phyloP scores from a whole-genome alignment of 1,140 invertebrate genomes.

The Drosophila rhopaloa region DNA sequence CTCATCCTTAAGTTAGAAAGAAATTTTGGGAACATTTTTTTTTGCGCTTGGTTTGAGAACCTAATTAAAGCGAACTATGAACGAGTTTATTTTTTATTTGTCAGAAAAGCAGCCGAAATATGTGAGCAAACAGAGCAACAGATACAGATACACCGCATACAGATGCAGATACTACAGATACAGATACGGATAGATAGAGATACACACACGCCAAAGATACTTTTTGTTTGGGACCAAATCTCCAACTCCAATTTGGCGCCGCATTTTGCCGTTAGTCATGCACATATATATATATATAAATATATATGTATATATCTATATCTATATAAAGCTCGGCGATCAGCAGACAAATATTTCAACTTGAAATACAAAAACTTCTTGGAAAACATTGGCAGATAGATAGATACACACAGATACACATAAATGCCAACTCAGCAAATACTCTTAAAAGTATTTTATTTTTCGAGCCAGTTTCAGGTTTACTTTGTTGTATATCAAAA shows the following conservation, averaged over 20 bases:
- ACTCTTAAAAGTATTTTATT: slow-evolving; percentile 34
- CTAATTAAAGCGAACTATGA: slow-evolving; percentile 69
- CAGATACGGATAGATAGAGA: slow-evolving; percentile 26
- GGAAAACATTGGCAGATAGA: slow-evolving; percentile 49
- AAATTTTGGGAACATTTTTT: slow-evolving; percentile 11
- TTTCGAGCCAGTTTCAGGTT: slow-evolving; percentile 51
- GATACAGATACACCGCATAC: slow-evolving; percentile 21
- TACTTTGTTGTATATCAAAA: slow-evolving; percentile 30
- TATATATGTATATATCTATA: slow-evolving; percentile 7
- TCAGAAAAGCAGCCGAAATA: slow-evolving; percentile 60
- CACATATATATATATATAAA: slow-evolving; percentile 26
- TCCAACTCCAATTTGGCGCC: slow-evolving; percentile 35
- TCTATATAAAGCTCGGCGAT: slow-evolving; percentile 32
- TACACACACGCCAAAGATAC: slow-evolving; percentile 45
- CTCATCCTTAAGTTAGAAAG: slow-evolving; percentile 3
- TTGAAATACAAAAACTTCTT: slow-evolving; percentile 61
- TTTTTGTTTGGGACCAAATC: slow-evolving; percentile 38
- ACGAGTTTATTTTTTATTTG: slow-evolving; percentile 46
- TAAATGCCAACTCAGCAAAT: slow-evolving; percentile 61
- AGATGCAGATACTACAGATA: slow-evolving; percentile 19
- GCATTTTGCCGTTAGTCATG: slow-evolving; percentile 59
- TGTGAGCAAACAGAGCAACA: slow-evolving; percentile 41
- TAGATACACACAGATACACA: neutral
- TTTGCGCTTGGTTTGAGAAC: slow-evolving; percentile 43
- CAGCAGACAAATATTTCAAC: slow-evolving; percentile 50